phyloP scores from a whole-genome alignment of 2,797 vertebrate species.

The Falco berigora region DNA sequence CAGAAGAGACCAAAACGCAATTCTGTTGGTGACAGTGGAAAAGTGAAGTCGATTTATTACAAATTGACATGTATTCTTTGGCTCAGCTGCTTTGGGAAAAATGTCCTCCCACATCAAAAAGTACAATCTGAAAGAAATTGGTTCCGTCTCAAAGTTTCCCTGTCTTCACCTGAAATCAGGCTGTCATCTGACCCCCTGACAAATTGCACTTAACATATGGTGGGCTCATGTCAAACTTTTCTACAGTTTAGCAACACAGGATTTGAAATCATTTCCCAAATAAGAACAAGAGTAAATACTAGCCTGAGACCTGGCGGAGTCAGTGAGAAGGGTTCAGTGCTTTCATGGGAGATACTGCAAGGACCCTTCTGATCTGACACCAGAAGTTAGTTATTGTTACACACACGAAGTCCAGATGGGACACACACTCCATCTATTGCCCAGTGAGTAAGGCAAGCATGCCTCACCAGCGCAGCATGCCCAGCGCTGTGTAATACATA shows the following conservation, averaged over 20 bases:
- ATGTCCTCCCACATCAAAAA: neutral
- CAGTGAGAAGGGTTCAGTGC: neutral
- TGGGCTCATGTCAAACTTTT: neutral
- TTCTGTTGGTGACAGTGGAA: neutral
- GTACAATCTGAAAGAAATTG: neutral
- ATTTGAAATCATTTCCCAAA: neutral
- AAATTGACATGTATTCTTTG: neutral
- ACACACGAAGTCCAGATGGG: neutral
- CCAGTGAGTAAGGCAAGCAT: neutral
- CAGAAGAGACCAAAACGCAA: neutral
- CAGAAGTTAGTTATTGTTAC: neutral
- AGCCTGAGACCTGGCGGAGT: neutral
- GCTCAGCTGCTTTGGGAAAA: neutral
- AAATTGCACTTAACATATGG: neutral
- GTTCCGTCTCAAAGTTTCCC: neutral
- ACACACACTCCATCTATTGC: neutral
- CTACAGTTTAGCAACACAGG: neutral
- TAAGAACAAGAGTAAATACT: neutral
- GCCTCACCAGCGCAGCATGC: neutral
- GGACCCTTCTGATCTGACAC: neutral
- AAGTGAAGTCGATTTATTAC: neutral
- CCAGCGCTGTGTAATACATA: fast-evolving
- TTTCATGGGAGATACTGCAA: neutral
- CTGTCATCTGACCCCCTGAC: neutral
- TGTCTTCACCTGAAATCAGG: neutral